A percentile compares a stretch with the other conserved stretches of the same genome.
These are phyloP conservation scores for Conchocele bisecta DNA, from an alignment of 2,888 invertebrate species.

Conservation along the genomic window DNA sequence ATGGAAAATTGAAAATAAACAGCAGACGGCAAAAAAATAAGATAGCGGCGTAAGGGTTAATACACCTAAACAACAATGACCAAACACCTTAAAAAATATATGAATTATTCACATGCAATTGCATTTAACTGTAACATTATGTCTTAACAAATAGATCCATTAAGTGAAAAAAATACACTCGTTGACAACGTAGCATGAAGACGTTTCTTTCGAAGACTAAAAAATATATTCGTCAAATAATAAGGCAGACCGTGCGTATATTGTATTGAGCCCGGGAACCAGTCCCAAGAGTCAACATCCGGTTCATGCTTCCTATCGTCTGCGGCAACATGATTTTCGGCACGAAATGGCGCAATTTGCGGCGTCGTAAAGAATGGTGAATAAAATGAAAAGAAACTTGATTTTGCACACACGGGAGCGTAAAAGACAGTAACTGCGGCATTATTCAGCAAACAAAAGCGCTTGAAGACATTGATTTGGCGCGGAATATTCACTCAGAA, in stretches of 20 bases:
- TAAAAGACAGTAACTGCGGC: constrained; percentile 43
- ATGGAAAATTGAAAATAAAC: no score
- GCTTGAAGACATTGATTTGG: constrained; percentile 60
- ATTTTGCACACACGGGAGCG: constrained; percentile 65
- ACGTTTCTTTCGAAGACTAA: no score
- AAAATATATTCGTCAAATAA: constrained; percentile 53
- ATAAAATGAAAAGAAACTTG: constrained; percentile 65
- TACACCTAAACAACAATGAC: no score
- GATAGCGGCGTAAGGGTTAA: no score
- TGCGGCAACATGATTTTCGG: constrained; percentile 45
- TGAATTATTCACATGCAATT: no score
- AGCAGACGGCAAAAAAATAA: no score
- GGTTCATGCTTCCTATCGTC: constrained; percentile 42
- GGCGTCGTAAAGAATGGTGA: constrained; percentile 54
- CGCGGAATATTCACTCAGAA: constrained; percentile 37
- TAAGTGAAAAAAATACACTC: no score
- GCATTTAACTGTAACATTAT: no score
- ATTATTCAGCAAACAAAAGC: constrained; percentile 47
- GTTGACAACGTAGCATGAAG: no score
- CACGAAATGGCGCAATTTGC: constrained; percentile 57
- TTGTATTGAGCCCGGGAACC: constrained; percentile 52
- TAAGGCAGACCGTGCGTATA: constrained; percentile 51
- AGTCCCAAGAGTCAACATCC: constrained; percentile 47
- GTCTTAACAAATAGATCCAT: no score
- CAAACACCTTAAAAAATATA: no score